A percentile compares a stretch with the other conserved stretches of the same genome.
Conservation (phyloP, 2,888 invertebrate genomes). For the Dione vanillae region DNA sequence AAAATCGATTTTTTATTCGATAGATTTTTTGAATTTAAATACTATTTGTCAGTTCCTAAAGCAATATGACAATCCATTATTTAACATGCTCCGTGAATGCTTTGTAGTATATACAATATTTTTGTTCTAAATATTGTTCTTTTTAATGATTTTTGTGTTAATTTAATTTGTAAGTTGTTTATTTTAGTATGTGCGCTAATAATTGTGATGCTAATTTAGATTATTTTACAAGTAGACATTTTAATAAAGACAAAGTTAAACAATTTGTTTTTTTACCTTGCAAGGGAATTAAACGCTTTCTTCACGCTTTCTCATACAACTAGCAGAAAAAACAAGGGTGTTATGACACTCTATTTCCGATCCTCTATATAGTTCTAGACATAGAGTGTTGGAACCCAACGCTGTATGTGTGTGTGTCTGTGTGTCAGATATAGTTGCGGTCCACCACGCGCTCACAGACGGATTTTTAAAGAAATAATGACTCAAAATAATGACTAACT, state of each 20-base stretch:
- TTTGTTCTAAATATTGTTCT: constrained; percentile 24
- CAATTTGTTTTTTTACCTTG: constrained; percentile 57
- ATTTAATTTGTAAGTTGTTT: constrained; percentile 63
- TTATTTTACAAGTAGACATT: constrained; percentile 75
- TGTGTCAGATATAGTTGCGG: too few species aligned
- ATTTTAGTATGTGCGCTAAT: constrained; percentile 67
- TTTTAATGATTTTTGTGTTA: constrained; percentile 47
- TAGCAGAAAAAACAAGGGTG: too few species aligned
- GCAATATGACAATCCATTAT: background rate
- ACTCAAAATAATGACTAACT: too few species aligned
- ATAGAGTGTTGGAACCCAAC: too few species aligned
- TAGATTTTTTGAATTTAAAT: background rate
- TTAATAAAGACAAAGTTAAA: constrained; percentile 74
- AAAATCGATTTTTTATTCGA: background rate
- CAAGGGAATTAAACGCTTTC: too few species aligned
- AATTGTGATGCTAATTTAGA: constrained; percentile 81
- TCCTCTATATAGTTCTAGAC: too few species aligned
- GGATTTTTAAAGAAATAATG: too few species aligned
- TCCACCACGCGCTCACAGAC: too few species aligned
- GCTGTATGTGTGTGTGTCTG: too few species aligned
- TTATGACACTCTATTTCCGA: too few species aligned
- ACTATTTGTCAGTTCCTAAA: constrained; percentile 17
- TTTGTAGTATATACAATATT: background rate
- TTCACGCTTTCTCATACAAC: too few species aligned
- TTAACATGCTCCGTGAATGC: constrained; percentile 29